A percentile compares a stretch with the other conserved stretches of the same genome.
Conservation (phyloP, 2,113 vertebrate species). For the Bucco capensis region DNA sequence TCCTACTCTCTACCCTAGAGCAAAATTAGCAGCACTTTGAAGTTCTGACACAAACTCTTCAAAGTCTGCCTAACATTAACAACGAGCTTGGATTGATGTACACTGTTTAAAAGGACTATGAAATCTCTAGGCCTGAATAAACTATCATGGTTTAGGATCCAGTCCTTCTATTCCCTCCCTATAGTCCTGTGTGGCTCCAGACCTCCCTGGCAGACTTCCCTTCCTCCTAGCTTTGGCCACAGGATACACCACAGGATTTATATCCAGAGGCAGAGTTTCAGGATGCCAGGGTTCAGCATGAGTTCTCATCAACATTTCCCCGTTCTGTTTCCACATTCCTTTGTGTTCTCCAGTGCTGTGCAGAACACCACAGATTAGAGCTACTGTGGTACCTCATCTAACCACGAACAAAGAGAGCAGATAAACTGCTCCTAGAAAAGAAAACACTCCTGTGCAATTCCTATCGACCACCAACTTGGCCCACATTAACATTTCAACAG, state of each 20-base stretch:
- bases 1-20: constrained; percentile 25
- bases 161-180: constrained; percentile 21
- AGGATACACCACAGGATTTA: neutral
- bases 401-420: neutral
- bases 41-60: constrained; percentile 58
- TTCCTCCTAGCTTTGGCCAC: neutral
- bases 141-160: constrained; percentile 43
- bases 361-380: neutral
- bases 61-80: constrained; percentile 49
- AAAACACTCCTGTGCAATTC: neutral
- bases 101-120: neutral
- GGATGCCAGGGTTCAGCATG: constrained; percentile 24
- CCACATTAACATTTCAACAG: neutral
- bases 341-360: neutral
- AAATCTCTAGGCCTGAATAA: constrained; percentile 43
- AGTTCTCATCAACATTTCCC: neutral
- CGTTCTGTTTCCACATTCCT: neutral
- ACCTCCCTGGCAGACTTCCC: constrained; percentile 48
- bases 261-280: neutral
- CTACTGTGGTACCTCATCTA: neutral
- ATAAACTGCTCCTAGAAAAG: constrained; percentile 4
- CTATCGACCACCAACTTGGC: neutral
- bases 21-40: constrained; percentile 64
- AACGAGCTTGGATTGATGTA: constrained; percentile 16
- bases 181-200: constrained; percentile 37